Conservation (phyloP, 2,797 vertebrate genomes). For the Lophius americanus region DNA sequence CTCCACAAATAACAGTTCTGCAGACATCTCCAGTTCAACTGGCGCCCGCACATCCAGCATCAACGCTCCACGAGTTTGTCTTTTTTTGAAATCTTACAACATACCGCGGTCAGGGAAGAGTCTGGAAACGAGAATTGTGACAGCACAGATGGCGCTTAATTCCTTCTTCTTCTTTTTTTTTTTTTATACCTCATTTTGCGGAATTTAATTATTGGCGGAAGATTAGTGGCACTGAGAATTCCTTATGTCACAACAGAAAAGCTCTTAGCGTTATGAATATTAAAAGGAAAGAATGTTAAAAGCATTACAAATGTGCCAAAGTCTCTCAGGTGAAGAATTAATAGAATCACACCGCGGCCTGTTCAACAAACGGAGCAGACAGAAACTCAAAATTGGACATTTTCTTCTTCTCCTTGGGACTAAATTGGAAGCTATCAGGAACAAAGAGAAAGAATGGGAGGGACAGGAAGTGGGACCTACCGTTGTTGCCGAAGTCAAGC, state of each 20-base stretch:
- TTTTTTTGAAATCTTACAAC: slow-evolving; percentile 20
- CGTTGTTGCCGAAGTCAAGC: slow-evolving; percentile 96
- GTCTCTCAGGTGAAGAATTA: slow-evolving; percentile 29
- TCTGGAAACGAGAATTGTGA: slow-evolving; percentile 36
- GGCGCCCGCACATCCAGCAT: slow-evolving; percentile 8
- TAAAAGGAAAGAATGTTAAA: slow-evolving; percentile 50
- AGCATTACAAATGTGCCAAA: slow-evolving; percentile 24
- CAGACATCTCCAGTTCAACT: slow-evolving; percentile 28
- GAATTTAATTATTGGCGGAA: slow-evolving; percentile 53
- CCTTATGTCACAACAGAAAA: slow-evolving; percentile 54
- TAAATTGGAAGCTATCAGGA: not conserved
- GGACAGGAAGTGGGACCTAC: slow-evolving; percentile 71
- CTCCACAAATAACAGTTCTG: slow-evolving; percentile 27
- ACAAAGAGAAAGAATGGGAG: not conserved
- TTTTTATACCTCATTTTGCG: slow-evolving; percentile 52
- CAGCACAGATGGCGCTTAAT: slow-evolving; percentile 60
- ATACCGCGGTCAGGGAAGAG: slow-evolving; percentile 18
- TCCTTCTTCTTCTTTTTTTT: slow-evolving; percentile 8
- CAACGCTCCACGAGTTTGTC: slow-evolving; percentile 13
- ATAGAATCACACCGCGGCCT: slow-evolving; percentile 23
- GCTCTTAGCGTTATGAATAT: slow-evolving; percentile 37
- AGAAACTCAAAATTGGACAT: not conserved
- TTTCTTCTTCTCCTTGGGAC: not conserved
- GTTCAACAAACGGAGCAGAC: slow-evolving; percentile 1
- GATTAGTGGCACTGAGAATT: slow-evolving; percentile 59